Evolutionary conservation across 2,797 vertebrate species (phyloP), one percentile per base, ranked within the genome.

Genomic region (Gymnoscopelus microlampas): DNA sequence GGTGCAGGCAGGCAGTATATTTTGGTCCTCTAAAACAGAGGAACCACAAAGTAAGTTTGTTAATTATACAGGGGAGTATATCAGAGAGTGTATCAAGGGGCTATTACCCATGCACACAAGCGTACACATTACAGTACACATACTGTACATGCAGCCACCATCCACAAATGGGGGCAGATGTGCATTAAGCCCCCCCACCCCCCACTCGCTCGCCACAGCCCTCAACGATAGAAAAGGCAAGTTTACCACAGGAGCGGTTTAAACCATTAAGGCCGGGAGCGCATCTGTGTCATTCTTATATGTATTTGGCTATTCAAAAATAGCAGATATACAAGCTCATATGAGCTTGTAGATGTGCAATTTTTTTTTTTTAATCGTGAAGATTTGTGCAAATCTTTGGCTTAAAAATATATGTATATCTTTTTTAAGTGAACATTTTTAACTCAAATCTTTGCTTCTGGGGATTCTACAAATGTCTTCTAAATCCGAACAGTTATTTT

Each of bases 41-140:
- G 35, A 55, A 66, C 70, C 70, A 55, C 69, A 67, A 60, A 23
- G 60, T 65, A 55, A 67, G 61, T 53, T 50, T 26, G 5, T 71
- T 64, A 70, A 79, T 79, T 68, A 76, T 47, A 73, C 62, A 73
- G 51, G 24, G 35, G 35, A 47, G 58, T 55, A 29, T 50, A 51
- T 67, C 58, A 60, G 39, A 58, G 54, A 51, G 63, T 29, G 10
- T 57, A 57, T 70, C 60, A 63, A 60, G 51, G 26, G 35, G 54
- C 13, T 56, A n/a, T 55, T 29, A 5, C 55, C 50, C 63, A 47
- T 23, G n/a, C 48, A 53, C 54, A 51, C 57, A 60, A 24, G 2
- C 53, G 5, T 14, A 48, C 58, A 61, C 23, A 66, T 44, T 44
- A 44, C 39, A 9, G 39, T 54, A 58, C 44, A 49, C 54, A 58